phyloP scores from a whole-genome alignment of 1,140 invertebrate genomes.

The Luehdorfia chinensis region DNA sequence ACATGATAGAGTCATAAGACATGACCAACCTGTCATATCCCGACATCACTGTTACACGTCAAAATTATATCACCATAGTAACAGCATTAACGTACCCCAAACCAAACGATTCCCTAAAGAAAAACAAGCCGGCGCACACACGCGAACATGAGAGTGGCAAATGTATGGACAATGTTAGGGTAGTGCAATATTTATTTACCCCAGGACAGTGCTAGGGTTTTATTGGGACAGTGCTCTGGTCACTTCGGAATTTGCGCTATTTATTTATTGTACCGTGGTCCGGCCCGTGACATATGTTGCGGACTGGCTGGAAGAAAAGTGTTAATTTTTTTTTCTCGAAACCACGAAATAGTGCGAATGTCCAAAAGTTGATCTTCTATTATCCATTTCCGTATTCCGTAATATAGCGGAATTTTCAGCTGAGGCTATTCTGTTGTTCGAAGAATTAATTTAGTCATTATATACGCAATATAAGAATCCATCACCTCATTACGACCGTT shows the following conservation, averaged over 20 bases:
- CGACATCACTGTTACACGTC: background rate
- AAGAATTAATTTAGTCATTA: no score
- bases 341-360: no score
- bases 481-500: no score
- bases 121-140: slow-evolving; percentile 1
- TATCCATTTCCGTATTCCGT: no score
- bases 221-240: slow-evolving; percentile 63
- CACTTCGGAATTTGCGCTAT: slow-evolving; percentile 73
- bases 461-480: no score
- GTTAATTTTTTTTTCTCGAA: slow-evolving; percentile 18
- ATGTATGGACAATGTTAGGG: slow-evolving; percentile 27
- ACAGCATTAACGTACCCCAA: background rate
- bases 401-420: no score
- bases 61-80: background rate
- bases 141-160: slow-evolving; percentile 2
- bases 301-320: slow-evolving; percentile 36
- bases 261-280: slow-evolving; percentile 70
- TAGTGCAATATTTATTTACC: slow-evolving; percentile 56
- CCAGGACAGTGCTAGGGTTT: slow-evolving; percentile 47
- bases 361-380: no score
- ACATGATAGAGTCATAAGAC: no score
- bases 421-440: no score
- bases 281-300: slow-evolving; percentile 61
- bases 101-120: slow-evolving; percentile 15
- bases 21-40: no score